phyloP scores from a whole-genome alignment of 2,888 invertebrate species.

The Scelioninae gen. 2 region DNA sequence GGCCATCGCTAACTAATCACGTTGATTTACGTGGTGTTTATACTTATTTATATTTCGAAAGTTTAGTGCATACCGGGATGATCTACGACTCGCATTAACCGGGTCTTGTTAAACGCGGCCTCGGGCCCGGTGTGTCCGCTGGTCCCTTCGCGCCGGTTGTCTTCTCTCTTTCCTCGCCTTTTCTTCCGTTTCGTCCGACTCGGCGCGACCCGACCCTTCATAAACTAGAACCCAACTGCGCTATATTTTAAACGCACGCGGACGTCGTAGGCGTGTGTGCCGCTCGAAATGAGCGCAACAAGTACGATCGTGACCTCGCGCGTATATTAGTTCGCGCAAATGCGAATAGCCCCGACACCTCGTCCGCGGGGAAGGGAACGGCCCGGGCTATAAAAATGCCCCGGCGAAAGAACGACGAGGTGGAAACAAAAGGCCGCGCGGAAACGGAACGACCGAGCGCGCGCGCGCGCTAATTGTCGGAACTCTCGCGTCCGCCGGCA shows the following conservation, averaged over 20 bases:
- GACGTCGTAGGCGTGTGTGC: slow-evolving; percentile 74
- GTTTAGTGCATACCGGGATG: slow-evolving; percentile 73
- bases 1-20: slow-evolving; percentile 68
- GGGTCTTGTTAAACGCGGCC: slow-evolving; percentile 74
- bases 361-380: slow-evolving; percentile 62
- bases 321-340: slow-evolving; percentile 68
- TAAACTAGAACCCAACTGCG: slow-evolving; percentile 74
- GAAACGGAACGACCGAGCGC: no score
- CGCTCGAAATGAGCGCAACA: slow-evolving; percentile 72
- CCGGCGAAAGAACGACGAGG: slow-evolving; percentile 33
- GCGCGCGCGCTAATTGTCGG: slow-evolving; percentile 39
- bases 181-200: slow-evolving; percentile 61
- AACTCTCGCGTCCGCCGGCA: no score
- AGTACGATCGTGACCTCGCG: slow-evolving; percentile 63
- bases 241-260: slow-evolving; percentile 74
- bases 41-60: slow-evolving; percentile 73
- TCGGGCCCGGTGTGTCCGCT: slow-evolving; percentile 62
- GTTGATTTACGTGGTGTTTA: slow-evolving; percentile 74
- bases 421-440: not conserved
- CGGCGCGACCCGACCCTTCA: slow-evolving; percentile 74
- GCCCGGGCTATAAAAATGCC: slow-evolving; percentile 43
- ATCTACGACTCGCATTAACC: slow-evolving; percentile 74
- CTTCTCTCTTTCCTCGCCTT: slow-evolving; percentile 54
- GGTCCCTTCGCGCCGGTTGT: slow-evolving; percentile 49
- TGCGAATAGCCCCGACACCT: slow-evolving; percentile 69